These are phyloP conservation scores for Conger conger DNA, from an alignment of 2,113 vertebrate genomes.

Conservation along the genomic window DNA sequence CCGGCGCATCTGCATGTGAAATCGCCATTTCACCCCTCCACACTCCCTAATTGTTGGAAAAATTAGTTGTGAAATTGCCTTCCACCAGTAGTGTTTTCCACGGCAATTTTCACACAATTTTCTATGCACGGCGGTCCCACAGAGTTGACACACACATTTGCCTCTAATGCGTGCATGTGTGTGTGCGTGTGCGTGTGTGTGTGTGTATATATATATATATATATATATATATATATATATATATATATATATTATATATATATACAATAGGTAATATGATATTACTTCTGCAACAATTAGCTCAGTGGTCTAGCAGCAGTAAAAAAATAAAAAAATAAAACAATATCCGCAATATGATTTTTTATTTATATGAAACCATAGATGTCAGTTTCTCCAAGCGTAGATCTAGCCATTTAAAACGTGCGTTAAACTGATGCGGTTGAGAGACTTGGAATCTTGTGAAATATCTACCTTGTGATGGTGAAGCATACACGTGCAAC, in stretches of 20 bases:
- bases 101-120: constrained; percentile 46
- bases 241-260: background rate
- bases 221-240: background rate
- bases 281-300: background rate
- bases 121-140: constrained; percentile 34
- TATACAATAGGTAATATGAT: background rate
- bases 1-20: constrained; percentile 57
- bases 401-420: background rate
- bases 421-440: background rate
- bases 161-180: background rate
- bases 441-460: background rate
- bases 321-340: background rate
- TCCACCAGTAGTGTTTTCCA: constrained; percentile 57
- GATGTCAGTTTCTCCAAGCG: no score
- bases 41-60: constrained; percentile 73
- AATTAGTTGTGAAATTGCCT: constrained; percentile 76
- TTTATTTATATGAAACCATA: no score
- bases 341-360: background rate
- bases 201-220: background rate
- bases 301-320: background rate
- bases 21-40: constrained; percentile 74
- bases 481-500: background rate
- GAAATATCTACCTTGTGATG: background rate
- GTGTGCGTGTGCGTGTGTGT: background rate
- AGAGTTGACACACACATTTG: constrained; percentile 24